Percentiles rank a stretch among this genome's conserved stretches.
These are phyloP conservation scores for Taphrorychus bicolor DNA, from an alignment of 2,888 invertebrate genomes.

Conservation along the genomic window DNA sequence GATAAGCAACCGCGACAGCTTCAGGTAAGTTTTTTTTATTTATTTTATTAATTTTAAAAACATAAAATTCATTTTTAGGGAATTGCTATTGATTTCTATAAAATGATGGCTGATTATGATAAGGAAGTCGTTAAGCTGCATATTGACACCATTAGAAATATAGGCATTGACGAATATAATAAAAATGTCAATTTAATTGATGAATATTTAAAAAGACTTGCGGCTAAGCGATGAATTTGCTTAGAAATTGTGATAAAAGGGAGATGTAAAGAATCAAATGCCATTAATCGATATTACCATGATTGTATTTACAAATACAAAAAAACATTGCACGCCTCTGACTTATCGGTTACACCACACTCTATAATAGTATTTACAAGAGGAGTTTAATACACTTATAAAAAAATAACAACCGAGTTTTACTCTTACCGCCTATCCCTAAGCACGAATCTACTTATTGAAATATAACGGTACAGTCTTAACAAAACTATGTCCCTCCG, in stretches of 20 bases:
- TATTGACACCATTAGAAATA: conserved; percentile 36
- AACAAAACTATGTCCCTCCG: conserved; percentile 18
- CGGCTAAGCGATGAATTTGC: background rate
- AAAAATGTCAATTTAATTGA: conserved; percentile 44
- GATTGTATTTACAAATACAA: conserved; percentile 6
- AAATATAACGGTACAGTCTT: conserved; percentile 32
- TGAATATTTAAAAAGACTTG: background rate
- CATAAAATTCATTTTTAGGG: conserved; percentile 57
- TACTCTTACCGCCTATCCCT: conserved; percentile 22
- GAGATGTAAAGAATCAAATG: too few species aligned
- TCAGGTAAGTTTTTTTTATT: conserved; percentile 62
- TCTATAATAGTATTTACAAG: conserved; percentile 38
- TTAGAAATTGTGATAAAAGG: background rate
- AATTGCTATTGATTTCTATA: conserved; percentile 64
- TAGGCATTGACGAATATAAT: conserved; percentile 40
- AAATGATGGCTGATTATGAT: conserved; percentile 61
- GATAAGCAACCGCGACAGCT: conserved; percentile 68
- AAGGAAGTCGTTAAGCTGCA: conserved; percentile 52
- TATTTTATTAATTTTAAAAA: background rate
- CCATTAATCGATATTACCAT: background rate
- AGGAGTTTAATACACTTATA: conserved; percentile 28
- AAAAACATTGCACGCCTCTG: conserved; percentile 39
- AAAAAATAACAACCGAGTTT: conserved; percentile 40
- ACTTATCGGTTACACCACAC: conserved; percentile 15
- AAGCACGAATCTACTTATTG: background rate